phyloP scores from a whole-genome alignment of 2,888 invertebrate genomes.

The Campoplex nolae region DNA sequence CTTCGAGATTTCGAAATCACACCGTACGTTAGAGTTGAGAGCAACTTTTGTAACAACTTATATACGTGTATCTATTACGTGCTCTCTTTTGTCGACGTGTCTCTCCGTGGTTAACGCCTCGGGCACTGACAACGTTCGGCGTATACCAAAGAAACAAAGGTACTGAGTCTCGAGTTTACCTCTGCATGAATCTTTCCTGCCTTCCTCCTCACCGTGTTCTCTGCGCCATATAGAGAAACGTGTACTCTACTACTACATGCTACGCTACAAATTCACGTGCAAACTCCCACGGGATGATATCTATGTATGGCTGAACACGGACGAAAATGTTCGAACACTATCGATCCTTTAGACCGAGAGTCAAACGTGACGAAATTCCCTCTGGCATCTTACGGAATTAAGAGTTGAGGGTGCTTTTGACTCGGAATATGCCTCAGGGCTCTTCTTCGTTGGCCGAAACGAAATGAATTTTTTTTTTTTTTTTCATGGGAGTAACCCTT shows the following conservation, averaged over 20 bases:
- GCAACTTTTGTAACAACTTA: not conserved
- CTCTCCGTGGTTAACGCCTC: slow-evolving; percentile 57
- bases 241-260: slow-evolving; percentile 2
- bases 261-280: slow-evolving; percentile 27
- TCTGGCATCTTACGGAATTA: slow-evolving; percentile 37
- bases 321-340: slow-evolving; percentile 11
- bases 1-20: not conserved
- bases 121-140: slow-evolving; percentile 55
- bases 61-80: slow-evolving; percentile 12
- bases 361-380: slow-evolving; percentile 54
- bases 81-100: slow-evolving; percentile 54
- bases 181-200: slow-evolving; percentile 36
- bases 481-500: not conserved
- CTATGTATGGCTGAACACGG: not conserved
- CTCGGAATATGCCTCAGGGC: slow-evolving; percentile 11
- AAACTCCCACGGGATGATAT: not conserved
- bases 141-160: slow-evolving; percentile 58
- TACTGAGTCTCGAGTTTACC: slow-evolving; percentile 52
- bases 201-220: not conserved
- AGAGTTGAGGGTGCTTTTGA: not conserved
- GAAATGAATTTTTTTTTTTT: not conserved
- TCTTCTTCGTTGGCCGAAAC: not conserved
- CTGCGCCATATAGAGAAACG: not conserved
- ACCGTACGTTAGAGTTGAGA: not conserved
- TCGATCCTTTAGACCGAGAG: slow-evolving; percentile 46